These are phyloP conservation scores for Adelges cooleyi DNA, from an alignment of 1,140 invertebrate genomes.

Conservation along the genomic window DNA sequence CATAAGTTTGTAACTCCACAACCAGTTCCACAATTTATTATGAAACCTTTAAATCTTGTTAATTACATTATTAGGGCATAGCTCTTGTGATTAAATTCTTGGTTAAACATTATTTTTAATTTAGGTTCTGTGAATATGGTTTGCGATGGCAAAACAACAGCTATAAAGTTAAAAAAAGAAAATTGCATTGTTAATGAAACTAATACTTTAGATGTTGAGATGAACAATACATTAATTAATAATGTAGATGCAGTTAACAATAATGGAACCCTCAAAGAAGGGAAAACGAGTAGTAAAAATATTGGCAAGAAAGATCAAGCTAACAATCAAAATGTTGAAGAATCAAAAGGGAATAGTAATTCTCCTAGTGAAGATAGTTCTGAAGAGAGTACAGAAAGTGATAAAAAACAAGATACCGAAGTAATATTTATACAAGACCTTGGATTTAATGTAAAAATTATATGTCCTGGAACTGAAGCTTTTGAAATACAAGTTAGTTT, in stretches of 20 bases:
- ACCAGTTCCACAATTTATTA: too few species aligned
- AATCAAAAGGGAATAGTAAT: conserved; percentile 34
- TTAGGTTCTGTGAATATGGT: neutral
- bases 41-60: too few species aligned
- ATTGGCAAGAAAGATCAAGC: neutral
- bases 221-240: neutral
- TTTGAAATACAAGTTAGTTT: conserved; percentile 75
- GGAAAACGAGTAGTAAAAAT: conserved; percentile 38
- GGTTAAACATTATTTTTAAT: too few species aligned
- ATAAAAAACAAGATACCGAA: conserved; percentile 57
- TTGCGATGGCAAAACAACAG: neutral
- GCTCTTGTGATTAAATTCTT: too few species aligned
- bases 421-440: conserved; percentile 87
- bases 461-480: conserved; percentile 73
- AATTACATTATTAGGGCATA: too few species aligned
- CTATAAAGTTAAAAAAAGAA: too few species aligned
- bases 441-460: conserved; percentile 85
- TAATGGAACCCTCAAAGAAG: conserved; percentile 40
- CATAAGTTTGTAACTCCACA: too few species aligned
- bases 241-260: conserved; percentile 39
- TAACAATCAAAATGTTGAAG: neutral
- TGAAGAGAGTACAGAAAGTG: conserved; percentile 35
- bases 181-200: neutral
- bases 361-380: conserved; percentile 41
- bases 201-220: neutral